Conservation (phyloP, 2,113 vertebrate genomes). For the Struthio camelus region DNA sequence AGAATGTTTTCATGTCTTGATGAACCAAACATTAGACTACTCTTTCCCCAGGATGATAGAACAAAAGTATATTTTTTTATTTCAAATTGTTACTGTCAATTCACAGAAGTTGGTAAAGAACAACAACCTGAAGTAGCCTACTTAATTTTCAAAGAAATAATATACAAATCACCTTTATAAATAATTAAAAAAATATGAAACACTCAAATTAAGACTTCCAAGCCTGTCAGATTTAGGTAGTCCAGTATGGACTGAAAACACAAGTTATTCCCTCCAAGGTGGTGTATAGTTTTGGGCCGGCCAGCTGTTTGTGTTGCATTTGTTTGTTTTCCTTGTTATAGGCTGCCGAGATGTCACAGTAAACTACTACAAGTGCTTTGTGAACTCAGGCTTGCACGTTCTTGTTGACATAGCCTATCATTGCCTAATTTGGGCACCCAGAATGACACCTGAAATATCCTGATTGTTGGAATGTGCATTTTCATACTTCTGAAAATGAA, state of each 20-base stretch:
- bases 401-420: background rate
- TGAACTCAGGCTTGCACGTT: background rate
- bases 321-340: background rate
- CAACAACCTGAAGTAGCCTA: background rate
- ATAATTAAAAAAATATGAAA: background rate
- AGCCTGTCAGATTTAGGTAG: background rate
- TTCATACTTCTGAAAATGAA: background rate
- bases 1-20: background rate
- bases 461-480: background rate
- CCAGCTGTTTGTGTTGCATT: background rate
- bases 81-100: background rate
- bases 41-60: background rate
- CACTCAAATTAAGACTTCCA: background rate
- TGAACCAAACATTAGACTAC: background rate
- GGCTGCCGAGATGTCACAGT: background rate
- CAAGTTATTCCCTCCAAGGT: background rate
- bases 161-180: background rate
- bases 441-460: background rate
- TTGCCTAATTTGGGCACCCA: background rate
- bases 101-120: background rate
- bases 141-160: background rate
- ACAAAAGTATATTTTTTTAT: rapidly evolving
- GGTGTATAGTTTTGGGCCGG: background rate
- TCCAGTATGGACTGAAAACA: background rate
- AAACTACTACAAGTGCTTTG: background rate